These are phyloP conservation scores for Ploceus nigricollis DNA, from an alignment of 2,113 vertebrate species.

Conservation along the genomic window DNA sequence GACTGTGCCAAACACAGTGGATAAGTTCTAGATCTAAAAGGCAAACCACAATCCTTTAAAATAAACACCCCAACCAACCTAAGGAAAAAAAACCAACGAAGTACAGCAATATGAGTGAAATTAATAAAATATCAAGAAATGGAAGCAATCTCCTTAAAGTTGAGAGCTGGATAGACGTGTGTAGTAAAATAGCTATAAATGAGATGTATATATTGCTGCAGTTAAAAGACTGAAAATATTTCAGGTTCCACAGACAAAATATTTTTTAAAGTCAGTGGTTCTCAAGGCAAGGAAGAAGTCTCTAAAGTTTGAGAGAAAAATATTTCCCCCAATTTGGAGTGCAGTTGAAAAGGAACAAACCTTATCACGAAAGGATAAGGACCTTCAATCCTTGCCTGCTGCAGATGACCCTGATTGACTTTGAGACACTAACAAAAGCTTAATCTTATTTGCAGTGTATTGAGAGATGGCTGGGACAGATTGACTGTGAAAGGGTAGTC, in stretches of 20 bases:
- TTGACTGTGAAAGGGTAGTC: constrained; percentile 43
- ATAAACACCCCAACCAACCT: neutral
- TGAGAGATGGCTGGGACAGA: constrained; percentile 57
- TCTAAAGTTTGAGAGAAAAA: neutral
- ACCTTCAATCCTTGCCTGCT: constrained; percentile 14
- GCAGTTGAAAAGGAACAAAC: constrained; percentile 14
- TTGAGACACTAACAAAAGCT: constrained; percentile 59
- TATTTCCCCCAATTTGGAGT: neutral
- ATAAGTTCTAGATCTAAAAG: neutral
- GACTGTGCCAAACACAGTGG: neutral
- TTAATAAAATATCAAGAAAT: neutral
- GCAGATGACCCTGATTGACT: constrained; percentile 56
- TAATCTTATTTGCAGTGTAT: constrained; percentile 57
- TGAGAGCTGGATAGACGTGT: neutral
- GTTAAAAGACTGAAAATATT: neutral
- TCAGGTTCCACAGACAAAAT: neutral
- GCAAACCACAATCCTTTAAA: neutral
- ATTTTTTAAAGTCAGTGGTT: neutral
- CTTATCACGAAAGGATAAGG: constrained; percentile 10
- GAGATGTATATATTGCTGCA: neutral
- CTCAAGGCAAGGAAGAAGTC: neutral
- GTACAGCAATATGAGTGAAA: neutral
- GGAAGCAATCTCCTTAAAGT: neutral
- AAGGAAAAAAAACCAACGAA: neutral
- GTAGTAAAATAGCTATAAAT: neutral